phyloP scores from a whole-genome alignment of 2,797 vertebrate species.

The Arctocebus calabarensis region DNA sequence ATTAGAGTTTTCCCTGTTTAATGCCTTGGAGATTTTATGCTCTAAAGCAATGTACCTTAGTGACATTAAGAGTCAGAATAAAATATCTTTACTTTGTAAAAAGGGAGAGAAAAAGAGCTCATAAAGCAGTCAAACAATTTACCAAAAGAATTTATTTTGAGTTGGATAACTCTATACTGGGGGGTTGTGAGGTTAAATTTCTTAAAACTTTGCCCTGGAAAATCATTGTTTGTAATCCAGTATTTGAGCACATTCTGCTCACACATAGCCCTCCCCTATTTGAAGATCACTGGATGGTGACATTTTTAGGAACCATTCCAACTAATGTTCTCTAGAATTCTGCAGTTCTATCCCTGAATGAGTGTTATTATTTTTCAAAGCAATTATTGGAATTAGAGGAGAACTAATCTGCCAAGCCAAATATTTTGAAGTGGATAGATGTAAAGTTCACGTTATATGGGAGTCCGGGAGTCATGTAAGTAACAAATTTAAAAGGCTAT shows the following conservation, averaged over 20 bases:
- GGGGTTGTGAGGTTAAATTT: not conserved
- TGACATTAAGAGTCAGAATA: not conserved
- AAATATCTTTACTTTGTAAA: not conserved
- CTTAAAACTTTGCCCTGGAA: not conserved
- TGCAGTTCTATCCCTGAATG: not conserved
- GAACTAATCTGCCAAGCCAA: not conserved
- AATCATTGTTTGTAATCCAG: not conserved
- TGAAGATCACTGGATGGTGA: not conserved
- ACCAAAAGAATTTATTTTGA: not conserved
- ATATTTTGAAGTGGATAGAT: conserved; percentile 1
- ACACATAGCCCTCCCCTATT: rapidly evolving
- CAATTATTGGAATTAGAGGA: not conserved
- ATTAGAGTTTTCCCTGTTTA: not conserved
- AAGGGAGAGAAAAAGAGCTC: not conserved
- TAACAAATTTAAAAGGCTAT: not conserved
- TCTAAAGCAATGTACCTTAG: not conserved
- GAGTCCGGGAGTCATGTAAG: not conserved
- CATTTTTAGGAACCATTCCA: not conserved
- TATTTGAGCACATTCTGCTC: not conserved
- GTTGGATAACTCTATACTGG: not conserved
- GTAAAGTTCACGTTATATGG: not conserved
- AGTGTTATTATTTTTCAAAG: conserved; percentile 16
- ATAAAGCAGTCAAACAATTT: not conserved
- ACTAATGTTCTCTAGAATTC: not conserved
- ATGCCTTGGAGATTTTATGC: not conserved